Percentiles rank a stretch among this genome's conserved stretches.
Conservation (phyloP, 1,140 invertebrate species). For the Bombus cullumanus region DNA sequence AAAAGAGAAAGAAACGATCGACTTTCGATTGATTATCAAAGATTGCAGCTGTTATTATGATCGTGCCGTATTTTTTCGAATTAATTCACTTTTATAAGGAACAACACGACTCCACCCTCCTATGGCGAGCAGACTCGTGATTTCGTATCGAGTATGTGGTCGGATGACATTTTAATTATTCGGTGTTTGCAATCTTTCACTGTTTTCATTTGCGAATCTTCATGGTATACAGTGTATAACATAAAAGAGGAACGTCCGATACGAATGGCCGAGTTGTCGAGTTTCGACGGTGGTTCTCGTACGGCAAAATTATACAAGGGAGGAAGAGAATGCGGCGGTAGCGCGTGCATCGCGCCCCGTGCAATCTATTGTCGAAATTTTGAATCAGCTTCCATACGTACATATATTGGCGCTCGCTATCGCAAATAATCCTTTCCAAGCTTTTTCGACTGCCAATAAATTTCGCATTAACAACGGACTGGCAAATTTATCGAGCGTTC, state of each 20-base stretch:
- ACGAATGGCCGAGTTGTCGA: constrained; percentile 25
- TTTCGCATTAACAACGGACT: background rate
- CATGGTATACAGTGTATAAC: background rate
- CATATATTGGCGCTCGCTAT: background rate
- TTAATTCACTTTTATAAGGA: background rate
- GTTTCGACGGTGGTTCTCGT: constrained; percentile 4
- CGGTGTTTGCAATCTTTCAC: background rate
- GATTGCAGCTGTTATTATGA: background rate
- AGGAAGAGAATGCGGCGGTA: background rate
- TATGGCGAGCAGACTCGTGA: background rate
- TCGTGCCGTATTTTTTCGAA: background rate
- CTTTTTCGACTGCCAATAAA: background rate
- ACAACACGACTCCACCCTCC: background rate
- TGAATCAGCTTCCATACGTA: background rate
- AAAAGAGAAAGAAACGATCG: background rate
- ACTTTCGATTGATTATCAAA: constrained; percentile 44
- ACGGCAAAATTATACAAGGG: constrained; percentile 10
- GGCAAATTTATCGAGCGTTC: background rate
- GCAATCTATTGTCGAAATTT: background rate
- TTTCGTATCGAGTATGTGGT: background rate
- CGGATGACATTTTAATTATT: background rate
- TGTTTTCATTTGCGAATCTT: background rate
- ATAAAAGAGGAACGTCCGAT: background rate
- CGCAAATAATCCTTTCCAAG: background rate
- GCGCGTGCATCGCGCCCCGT: background rate